These are phyloP conservation scores for Dryadula phaetusa DNA, from an alignment of 2,888 invertebrate species.

Conservation along the genomic window DNA sequence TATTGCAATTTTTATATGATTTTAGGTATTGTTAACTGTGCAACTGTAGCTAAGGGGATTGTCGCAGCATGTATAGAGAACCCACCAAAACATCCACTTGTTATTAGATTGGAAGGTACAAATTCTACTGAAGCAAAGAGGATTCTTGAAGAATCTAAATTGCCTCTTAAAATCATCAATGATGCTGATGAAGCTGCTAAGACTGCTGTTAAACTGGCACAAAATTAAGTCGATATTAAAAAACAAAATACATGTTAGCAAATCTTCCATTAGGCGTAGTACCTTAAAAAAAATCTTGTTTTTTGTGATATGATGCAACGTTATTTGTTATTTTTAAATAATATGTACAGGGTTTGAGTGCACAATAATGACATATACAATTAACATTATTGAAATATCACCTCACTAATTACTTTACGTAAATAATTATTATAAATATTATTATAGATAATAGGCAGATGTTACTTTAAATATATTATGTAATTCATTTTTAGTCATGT, in stretches of 20 bases:
- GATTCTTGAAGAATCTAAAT: conserved; percentile 92
- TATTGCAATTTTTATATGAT: not conserved
- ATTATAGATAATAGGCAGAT: not conserved
- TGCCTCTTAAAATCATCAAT: conserved; percentile 92
- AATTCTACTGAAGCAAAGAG: conserved; percentile 93
- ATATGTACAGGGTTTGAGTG: conserved; percentile 8
- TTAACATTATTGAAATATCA: not conserved
- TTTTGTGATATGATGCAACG: not conserved
- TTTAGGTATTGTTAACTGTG: conserved; percentile 98
- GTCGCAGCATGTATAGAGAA: conserved; percentile 93
- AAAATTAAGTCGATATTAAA: conserved; percentile 31
- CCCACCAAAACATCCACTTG: conserved; percentile 92
- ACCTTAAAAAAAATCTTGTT: not conserved
- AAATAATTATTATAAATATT: not conserved
- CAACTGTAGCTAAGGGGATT: conserved; percentile 97
- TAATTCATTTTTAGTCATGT: conserved; percentile 7
- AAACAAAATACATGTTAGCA: not conserved
- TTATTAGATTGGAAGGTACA: conserved; percentile 98
- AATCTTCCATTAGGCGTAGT: not conserved
- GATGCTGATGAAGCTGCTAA: conserved; percentile 97
- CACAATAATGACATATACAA: conserved; percentile 17
- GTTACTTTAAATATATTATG: conserved; percentile 11
- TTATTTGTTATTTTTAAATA: not conserved
- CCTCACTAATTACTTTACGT: not conserved
- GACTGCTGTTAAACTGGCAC: conserved; percentile 89